phyloP scores from a whole-genome alignment of 2,113 vertebrate species.

The Corythaeola cristata region DNA sequence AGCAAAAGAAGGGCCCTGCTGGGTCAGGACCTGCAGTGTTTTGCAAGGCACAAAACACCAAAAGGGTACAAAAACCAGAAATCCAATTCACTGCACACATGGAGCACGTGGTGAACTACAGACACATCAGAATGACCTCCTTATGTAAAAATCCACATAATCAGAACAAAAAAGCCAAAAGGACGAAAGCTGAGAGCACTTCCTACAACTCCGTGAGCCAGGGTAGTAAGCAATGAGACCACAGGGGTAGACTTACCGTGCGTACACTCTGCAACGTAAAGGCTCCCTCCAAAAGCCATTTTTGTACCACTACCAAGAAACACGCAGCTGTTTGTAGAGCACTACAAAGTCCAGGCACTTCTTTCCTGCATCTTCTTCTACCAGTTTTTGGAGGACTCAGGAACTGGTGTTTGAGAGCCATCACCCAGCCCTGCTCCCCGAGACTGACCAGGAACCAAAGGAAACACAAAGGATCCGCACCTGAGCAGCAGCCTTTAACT shows the following conservation, averaged over 20 bases:
- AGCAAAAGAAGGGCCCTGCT: background rate
- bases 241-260: fast-evolving
- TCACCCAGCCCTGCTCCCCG: background rate
- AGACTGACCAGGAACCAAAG: fast-evolving
- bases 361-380: background rate
- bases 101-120: background rate
- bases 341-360: fast-evolving
- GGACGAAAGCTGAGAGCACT: background rate
- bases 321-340: fast-evolving
- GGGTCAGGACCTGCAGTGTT: background rate
- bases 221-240: background rate
- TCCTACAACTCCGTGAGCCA: background rate
- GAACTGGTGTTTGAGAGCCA: fast-evolving
- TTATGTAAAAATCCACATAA: fast-evolving
- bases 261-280: background rate
- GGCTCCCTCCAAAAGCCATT: background rate
- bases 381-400: fast-evolving
- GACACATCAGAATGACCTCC: background rate
- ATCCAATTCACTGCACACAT: fast-evolving
- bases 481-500: background rate
- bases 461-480: fast-evolving
- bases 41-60: background rate
- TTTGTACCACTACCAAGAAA: fast-evolving
- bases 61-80: background rate
- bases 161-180: background rate